Evolutionary conservation across 1,140 invertebrate genomes (phyloP), one percentile per base, ranked within the genome.

Genomic region (Scaptomyza hsui): DNA sequence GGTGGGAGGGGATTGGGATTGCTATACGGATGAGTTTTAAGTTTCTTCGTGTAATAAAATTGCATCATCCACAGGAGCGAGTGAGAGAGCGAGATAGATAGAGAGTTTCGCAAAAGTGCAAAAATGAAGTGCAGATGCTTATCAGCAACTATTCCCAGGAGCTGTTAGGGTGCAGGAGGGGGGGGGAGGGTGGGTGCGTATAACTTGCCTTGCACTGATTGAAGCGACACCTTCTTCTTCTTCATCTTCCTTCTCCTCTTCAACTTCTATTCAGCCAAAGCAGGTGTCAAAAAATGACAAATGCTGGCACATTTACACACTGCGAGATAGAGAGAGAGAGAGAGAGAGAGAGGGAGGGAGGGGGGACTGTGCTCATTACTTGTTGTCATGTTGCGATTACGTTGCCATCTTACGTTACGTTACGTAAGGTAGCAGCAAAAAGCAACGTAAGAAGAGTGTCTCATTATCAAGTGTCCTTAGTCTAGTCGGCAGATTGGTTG

Each of bases 111-210:
- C 19, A 80, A 86, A 85, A 80, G 80, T 81, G 82, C 81, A 81
- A 77, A 85, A 86, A 86, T 86, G 81, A 86, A 86, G 81, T 88
- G 82, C 82, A 88, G 81, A 88, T 86, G 81, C 81, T 86, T 86
- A 86, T 88, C 81, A 72, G 51, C 59, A 78, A 60, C 24, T 55
- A 51, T 57, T 16, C 37, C 37, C 29, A 0, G 26, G 47, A 35
- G 13, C 7, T 19, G 7, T 29, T 9, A 10, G 32, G 9, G 41
- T 24, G 24, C 26, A 7, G 5, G n/a, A 18, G n/a, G 12, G 16
- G 4, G 26, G 44, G 6, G 39, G 19, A 29, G 18, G n/a, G n/a
- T 0, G 35, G 44, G 7, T n/a, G 9, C 4, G 6, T 45, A 67
- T 51, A 61, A 51, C 29, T 59, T 35, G 48, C 47, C 62, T 49